These are phyloP conservation scores for Eupeodes corollae DNA, from an alignment of 1,140 invertebrate genomes.

Conservation along the genomic window DNA sequence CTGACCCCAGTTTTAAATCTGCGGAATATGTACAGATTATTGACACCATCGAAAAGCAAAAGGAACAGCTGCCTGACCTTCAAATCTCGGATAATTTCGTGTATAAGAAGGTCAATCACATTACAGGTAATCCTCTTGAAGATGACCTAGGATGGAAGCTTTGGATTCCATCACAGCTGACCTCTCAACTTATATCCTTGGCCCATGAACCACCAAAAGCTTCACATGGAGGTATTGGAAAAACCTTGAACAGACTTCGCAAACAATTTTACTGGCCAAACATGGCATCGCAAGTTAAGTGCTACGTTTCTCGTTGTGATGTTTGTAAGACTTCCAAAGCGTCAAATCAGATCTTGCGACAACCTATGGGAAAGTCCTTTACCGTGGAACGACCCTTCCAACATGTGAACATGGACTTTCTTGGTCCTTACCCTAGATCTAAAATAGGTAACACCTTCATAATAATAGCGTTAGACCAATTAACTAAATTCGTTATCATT, in stretches of 20 bases:
- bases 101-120: slow-evolving; percentile 3
- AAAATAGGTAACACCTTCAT: slow-evolving; percentile 1
- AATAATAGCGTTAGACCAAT: slow-evolving; percentile 4
- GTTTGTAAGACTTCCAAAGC: slow-evolving; percentile 1
- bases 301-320: slow-evolving; percentile 1
- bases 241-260: not conserved
- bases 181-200: not conserved
- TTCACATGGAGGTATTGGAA: slow-evolving; percentile 2
- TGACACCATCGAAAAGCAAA: not conserved
- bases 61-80: slow-evolving; percentile 1
- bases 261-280: slow-evolving; percentile 1
- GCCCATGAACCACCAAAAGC: not conserved
- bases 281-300: not conserved
- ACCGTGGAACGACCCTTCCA: not conserved
- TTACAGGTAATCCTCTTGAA: not conserved
- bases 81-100: not conserved
- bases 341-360: not conserved
- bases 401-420: slow-evolving; percentile 2
- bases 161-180: slow-evolving; percentile 1
- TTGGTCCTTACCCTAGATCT: slow-evolving; percentile 3
- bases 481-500: slow-evolving; percentile 1
- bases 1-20: not conserved
- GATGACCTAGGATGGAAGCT: slow-evolving; percentile 4
- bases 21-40: not conserved
- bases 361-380: not conserved